Evolutionary conservation across 2,888 invertebrate species (phyloP), one percentile per base, ranked within the genome.

Genomic region (Adelognathus sp.): DNA sequence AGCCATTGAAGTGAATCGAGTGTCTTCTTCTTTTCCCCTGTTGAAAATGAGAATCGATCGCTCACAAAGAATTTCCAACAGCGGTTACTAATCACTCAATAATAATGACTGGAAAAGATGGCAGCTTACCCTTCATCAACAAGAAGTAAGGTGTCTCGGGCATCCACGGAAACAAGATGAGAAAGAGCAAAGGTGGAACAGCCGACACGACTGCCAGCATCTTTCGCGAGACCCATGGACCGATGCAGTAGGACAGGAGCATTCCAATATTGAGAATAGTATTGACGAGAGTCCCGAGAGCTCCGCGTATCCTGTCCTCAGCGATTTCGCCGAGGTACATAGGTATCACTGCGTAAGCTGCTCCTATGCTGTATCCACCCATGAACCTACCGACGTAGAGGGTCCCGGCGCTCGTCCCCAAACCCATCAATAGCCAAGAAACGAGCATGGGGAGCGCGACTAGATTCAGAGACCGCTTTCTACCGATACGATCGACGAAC

Each of bases 311-410:
- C 36, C 29, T 24, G 11, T 74, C 36, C 18, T 74, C 69, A 5
- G 74, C 63, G 2, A 78, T 54, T 21, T 78, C 74, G 9, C 69
- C 73, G 33, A 74, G 39, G 41, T 78, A 63, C 36, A 78, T 33
- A 0, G 74, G 73, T 2, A 44, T 21, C 11, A 63, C 36, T 39
- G 63, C 33, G n/a, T 31, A 52, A 11, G 41, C 36, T n/a, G n/a
- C n/a, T n/a, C 61, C 54, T 0, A 63, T 39, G 2, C 52, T 58
- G n/a, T 54, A n/a, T 4, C 78, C 78, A 9, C 33, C 64, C 16
- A 73, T 33, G 9, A 29, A 11, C 21, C 78, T 54, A 14, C 61
- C 70, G 46, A 78, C 18, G 18, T 21, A 11, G 14, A 50, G 7
- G 4, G 52, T 18, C 2, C 1, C 7, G 24, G 5, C 7, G 11